A percentile compares a stretch with the other conserved stretches of the same genome.
phyloP scores from a whole-genome alignment of 1,140 invertebrate species.

The Marisa cornuarietis region DNA sequence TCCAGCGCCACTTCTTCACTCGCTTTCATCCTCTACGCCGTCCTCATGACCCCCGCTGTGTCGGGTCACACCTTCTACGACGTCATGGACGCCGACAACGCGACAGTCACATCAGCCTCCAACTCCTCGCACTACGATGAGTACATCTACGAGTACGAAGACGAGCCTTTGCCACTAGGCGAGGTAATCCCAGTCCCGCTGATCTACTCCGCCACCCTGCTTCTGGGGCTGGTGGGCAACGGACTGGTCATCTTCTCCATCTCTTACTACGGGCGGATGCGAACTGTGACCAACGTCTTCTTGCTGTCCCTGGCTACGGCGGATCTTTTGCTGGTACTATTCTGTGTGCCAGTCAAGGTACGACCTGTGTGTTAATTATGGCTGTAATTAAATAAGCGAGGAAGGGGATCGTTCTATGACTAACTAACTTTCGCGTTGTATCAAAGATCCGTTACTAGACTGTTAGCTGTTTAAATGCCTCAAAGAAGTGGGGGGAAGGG shows the following conservation, averaged over 20 bases:
- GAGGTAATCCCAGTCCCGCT: conserved; percentile 72
- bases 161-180: conserved; percentile 38
- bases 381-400: no score
- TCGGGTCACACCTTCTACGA: no score
- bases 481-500: no score
- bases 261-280: conserved; percentile 68
- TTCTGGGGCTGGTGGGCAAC: conserved; percentile 74
- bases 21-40: no score
- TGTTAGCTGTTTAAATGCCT: no score
- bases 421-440: no score
- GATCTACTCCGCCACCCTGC: conserved; percentile 74
- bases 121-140: neutral
- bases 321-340: conserved; percentile 76
- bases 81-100: neutral
- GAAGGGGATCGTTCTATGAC: no score
- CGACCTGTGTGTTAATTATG: conserved; percentile 39
- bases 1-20: no score
- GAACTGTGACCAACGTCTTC: conserved; percentile 78
- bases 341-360: conserved; percentile 82
- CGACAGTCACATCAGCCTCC: no score
- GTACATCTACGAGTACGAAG: conserved; percentile 50
- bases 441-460: no score
- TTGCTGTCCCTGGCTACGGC: conserved; percentile 75
- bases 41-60: no score
- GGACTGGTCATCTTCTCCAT: conserved; percentile 72